These are phyloP conservation scores for Steinernema carpocapsae DNA, from an alignment of 2,888 invertebrate genomes.

Conservation along the genomic window DNA sequence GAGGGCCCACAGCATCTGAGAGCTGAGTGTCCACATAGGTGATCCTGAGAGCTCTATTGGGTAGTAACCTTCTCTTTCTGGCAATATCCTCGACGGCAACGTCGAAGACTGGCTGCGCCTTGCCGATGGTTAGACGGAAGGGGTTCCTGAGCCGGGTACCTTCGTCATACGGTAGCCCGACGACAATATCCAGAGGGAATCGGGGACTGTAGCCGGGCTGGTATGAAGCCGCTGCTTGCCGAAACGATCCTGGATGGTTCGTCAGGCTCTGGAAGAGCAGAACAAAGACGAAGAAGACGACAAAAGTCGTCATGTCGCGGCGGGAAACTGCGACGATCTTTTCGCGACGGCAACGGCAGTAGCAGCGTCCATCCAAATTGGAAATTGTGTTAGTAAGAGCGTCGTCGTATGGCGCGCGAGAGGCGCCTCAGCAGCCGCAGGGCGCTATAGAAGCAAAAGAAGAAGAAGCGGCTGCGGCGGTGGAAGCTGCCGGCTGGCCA, in stretches of 20 bases:
- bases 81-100: conserved; percentile 65
- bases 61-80: conserved; percentile 48
- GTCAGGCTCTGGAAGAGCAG: conserved; percentile 39
- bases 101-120: conserved; percentile 65
- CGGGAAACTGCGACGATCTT: conserved; percentile 14
- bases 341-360: background rate
- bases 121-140: conserved; percentile 58
- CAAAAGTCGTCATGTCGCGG: conserved; percentile 20
- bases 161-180: conserved; percentile 58
- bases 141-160: conserved; percentile 60
- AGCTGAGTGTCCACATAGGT: conserved; percentile 62
- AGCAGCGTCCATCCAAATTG: conserved; percentile 30
- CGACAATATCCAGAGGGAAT: conserved; percentile 63
- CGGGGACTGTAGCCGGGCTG: conserved; percentile 33
- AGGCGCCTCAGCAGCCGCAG: background rate
- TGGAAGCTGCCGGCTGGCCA: too few species aligned
- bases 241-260: too few species aligned
- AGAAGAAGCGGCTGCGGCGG: too few species aligned
- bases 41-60: conserved; percentile 48
- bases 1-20: conserved; percentile 64
- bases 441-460: too few species aligned
- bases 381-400: conserved; percentile 23
- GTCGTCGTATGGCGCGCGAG: background rate
- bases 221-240: background rate
- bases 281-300: conserved; percentile 40